These are phyloP conservation scores for Strigamia transsilvanica DNA, from an alignment of 2,888 invertebrate species.

Conservation along the genomic window DNA sequence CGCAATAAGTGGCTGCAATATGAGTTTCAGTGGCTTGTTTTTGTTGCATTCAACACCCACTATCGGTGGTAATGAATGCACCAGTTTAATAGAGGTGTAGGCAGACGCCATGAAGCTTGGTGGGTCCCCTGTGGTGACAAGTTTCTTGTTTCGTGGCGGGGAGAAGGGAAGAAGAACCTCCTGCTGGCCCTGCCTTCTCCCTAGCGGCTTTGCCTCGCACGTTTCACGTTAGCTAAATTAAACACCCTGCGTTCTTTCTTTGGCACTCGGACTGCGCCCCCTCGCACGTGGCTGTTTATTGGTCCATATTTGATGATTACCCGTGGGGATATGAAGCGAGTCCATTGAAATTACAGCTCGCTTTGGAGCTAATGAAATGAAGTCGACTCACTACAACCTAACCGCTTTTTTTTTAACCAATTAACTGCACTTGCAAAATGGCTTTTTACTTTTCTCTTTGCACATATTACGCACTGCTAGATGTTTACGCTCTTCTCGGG, in stretches of 20 bases:
- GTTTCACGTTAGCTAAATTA: conserved; percentile 40
- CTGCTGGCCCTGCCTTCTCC: conserved; percentile 15
- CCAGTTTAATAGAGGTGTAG: conserved; percentile 34
- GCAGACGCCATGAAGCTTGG: background rate
- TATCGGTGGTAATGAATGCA: conserved; percentile 28
- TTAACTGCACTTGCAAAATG: conserved; percentile 17
- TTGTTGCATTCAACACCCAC: conserved; percentile 28
- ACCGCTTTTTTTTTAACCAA: background rate
- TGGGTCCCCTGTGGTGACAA: conserved; percentile 37
- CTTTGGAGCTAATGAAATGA: conserved; percentile 32
- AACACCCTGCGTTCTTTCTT: background rate
- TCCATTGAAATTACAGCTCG: conserved; percentile 33
- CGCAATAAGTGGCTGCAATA: conserved; percentile 4
- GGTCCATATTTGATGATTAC: conserved; percentile 39
- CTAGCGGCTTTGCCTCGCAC: conserved; percentile 25
- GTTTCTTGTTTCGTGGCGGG: conserved; percentile 22
- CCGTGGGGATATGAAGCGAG: conserved; percentile 19
- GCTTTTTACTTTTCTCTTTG: background rate
- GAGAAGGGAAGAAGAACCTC: background rate
- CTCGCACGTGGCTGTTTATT: conserved; percentile 35
- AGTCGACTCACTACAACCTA: conserved; percentile 6
- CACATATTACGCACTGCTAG: too few species aligned
- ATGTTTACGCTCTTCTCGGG: too few species aligned
- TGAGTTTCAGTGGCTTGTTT: conserved; percentile 2
- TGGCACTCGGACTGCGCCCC: conserved; percentile 4